Evolutionary conservation across 1,140 invertebrate genomes (phyloP).

Genomic region (Euwallacea fornicatus): DNA sequence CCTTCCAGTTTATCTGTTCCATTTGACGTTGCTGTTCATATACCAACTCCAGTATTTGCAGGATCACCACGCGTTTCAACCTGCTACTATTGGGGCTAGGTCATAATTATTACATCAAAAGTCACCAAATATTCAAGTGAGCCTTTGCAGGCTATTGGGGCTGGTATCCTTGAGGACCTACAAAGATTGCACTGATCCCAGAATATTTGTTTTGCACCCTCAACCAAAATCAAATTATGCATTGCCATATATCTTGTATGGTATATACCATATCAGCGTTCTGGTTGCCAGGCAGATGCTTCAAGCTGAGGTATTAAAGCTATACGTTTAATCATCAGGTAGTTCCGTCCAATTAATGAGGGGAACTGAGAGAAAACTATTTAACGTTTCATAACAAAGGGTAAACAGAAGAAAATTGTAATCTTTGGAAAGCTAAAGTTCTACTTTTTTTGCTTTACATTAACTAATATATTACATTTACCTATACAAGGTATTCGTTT

Average conservation of each 20-base stretch:
- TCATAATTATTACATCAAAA: not conserved
- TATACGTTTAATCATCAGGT: not conserved
- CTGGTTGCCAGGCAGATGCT: constrained; percentile 5
- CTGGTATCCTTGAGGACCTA: constrained; percentile 3
- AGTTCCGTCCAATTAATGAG: not conserved
- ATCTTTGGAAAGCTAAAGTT: not conserved
- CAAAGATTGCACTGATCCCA: constrained; percentile 14
- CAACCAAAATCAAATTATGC: not conserved
- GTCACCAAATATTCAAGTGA: not conserved
- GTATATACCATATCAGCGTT: constrained; percentile 3
- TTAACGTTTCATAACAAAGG: not conserved
- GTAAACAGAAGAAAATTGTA: not conserved
- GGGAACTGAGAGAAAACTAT: not conserved
- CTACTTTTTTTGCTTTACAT: not conserved
- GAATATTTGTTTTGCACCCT: not conserved
- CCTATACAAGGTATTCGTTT: no score
- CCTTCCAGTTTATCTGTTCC: not conserved
- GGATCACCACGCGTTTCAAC: not conserved
- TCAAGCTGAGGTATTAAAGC: not conserved
- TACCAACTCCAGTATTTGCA: constrained; percentile 12
- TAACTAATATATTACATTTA: not conserved
- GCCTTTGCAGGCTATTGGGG: not conserved
- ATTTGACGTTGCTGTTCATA: not conserved
- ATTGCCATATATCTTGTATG: not conserved
- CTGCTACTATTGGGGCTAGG: not conserved